Base-by-base conservation (phyloP, 2,113 vertebrate genomes). In the Saguinus midas region DNA sequence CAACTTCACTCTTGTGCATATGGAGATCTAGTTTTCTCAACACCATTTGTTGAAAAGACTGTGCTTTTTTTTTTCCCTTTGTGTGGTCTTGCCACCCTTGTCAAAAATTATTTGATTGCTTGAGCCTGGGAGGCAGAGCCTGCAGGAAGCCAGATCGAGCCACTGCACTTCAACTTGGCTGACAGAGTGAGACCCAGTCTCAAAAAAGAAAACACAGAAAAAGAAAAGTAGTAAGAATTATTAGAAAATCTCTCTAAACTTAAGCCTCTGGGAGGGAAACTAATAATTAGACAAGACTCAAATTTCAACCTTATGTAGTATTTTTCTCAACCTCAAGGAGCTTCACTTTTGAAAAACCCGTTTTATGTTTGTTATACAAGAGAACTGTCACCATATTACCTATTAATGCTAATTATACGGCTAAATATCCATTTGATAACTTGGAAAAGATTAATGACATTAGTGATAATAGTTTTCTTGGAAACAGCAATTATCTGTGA, bases 241-340 rank as follows among this genome's bases (percentile, higher is more conserved):
- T n/a, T 87, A 91, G 50, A 89, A 93, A 92, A 70, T 37, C 23
- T 73, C 43, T 94, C 14, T 64, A 21, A 93, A 57, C 10, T 83
- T 88, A 92, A 90, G 6, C 10, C 35, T 68, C 17, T 85, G 9
- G 16, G 14, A 84, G 18, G 45, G 70, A 95, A 93, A 93, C 21
- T 83, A 64, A 73, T 95, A 89, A 76, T 81, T 94, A 82, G 37
- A 21, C 80, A 90, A 94, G 76, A 76, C 66, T 96, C 79, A 21
- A 70, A 43, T 86, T 20, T 95, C 57, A 73, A 2, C 73, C 20
- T 81, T 82, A 9, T 11, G 23, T 73, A 50, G 43, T 87, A 18
- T 87, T 93, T 90, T 90, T 80, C 61, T 95, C 57, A 78, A n/a
- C 14, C 27, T 55, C 61, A 61, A 79, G 16, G n/a, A 27, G 5